These are phyloP conservation scores for Pampus argenteus DNA, from an alignment of 2,797 vertebrate genomes.

Conservation along the genomic window DNA sequence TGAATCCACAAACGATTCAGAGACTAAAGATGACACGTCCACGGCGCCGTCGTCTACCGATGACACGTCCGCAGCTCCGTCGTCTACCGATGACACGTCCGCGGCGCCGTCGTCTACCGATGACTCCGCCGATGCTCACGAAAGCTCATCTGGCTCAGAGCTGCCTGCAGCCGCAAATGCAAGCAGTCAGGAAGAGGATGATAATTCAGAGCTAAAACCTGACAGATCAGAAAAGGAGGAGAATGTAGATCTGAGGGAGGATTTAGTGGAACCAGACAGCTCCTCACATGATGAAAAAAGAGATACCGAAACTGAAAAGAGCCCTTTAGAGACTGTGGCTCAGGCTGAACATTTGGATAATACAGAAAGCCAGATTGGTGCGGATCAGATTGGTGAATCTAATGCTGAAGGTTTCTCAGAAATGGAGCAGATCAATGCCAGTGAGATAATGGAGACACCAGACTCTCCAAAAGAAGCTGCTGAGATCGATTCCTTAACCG, in stretches of 20 bases:
- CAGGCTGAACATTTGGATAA: neutral
- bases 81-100: neutral
- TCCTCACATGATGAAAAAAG: neutral
- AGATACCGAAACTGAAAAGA: neutral
- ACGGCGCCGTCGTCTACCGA: neutral
- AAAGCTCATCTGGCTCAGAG: constrained; percentile 22
- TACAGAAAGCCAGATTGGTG: constrained; percentile 14
- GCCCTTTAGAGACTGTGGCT: constrained; percentile 3
- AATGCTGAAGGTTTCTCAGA: neutral
- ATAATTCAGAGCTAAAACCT: constrained; percentile 11
- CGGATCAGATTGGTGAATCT: constrained; percentile 19
- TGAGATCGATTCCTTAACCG: neutral
- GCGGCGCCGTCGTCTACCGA: neutral
- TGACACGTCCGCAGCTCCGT: neutral
- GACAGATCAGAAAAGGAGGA: constrained; percentile 3
- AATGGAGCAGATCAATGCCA: constrained; percentile 1
- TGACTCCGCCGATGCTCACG: neutral
- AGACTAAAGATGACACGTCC: neutral
- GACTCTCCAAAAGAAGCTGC: constrained; percentile 12
- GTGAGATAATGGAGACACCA: neutral
- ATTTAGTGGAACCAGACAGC: constrained; percentile 6
- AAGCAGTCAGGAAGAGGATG: neutral
- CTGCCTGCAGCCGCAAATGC: neutral
- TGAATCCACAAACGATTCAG: constrained; percentile 1
- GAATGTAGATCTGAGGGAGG: constrained; percentile 1